Percentiles rank a stretch among this genome's conserved stretches.
Conservation (phyloP, 2,888 invertebrate genomes). For the Uloborus plumipes region DNA sequence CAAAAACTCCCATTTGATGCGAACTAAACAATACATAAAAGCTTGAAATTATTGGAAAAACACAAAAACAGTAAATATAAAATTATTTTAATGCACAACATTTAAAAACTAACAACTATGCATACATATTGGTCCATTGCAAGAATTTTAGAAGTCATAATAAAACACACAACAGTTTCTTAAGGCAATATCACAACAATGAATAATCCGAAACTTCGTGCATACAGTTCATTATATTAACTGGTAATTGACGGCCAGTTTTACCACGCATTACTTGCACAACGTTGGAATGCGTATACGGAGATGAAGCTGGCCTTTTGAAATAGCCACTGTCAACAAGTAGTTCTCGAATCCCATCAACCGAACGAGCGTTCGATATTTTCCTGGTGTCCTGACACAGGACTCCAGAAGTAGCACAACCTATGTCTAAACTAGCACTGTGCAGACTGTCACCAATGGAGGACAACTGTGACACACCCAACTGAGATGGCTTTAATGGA, state of each 20-base stretch:
- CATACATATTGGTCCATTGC: conserved; percentile 20
- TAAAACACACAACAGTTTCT: conserved; percentile 7
- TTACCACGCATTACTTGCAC: conserved; percentile 25
- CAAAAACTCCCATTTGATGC: too few relatives aligned
- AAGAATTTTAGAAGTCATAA: neutral
- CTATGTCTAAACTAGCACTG: conserved; percentile 52
- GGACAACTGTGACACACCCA: conserved; percentile 50
- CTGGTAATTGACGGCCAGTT: conserved; percentile 35
- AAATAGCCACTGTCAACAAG: conserved; percentile 46
- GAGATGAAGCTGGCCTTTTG: conserved; percentile 36
- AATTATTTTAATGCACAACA: neutral
- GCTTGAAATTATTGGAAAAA: neutral
- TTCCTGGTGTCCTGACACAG: conserved; percentile 17
- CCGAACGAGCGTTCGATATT: conserved; percentile 45
- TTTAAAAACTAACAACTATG: conserved; percentile 1
- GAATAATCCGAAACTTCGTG: conserved; percentile 52
- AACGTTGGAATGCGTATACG: conserved; percentile 28
- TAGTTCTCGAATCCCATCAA: conserved; percentile 52
- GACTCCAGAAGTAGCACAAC: conserved; percentile 19
- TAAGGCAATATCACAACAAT: conserved; percentile 44
- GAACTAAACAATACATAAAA: too few relatives aligned
- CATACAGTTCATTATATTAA: conserved; percentile 55
- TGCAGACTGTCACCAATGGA: conserved; percentile 62
- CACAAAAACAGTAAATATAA: neutral
- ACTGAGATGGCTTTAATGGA: conserved; percentile 55